These are phyloP conservation scores for Chrysogorgia sp. DNA, from an alignment of 92 coral and sea anemone genomes.

Conservation along the genomic window DNA sequence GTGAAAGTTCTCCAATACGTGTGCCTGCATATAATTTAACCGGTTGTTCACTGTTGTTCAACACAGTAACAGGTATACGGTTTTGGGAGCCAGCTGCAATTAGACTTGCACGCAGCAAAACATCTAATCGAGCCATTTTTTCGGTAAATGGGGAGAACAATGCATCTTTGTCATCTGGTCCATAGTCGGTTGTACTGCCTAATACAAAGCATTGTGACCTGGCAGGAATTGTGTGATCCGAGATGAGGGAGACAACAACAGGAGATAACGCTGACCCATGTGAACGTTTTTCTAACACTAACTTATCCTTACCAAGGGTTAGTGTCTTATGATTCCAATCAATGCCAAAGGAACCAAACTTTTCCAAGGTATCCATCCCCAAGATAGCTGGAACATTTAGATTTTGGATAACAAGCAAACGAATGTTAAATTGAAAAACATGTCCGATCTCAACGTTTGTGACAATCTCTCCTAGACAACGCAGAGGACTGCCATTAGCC, in stretches of 20 bases:
- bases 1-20: constrained; percentile 52
- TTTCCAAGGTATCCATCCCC: constrained; percentile 37
- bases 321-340: constrained; percentile 13
- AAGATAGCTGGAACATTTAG: constrained; percentile 38
- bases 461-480: constrained; percentile 23
- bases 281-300: constrained; percentile 3
- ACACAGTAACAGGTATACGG: constrained; percentile 16
- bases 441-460: constrained; percentile 50
- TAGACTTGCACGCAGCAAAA: constrained; percentile 16
- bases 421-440: constrained; percentile 36
- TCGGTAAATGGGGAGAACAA: constrained; percentile 24
- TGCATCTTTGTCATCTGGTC: constrained; percentile 21
- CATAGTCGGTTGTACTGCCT: constrained; percentile 1
- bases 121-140: constrained; percentile 32
- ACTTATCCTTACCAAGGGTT: neutral
- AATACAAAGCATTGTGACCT: too few relatives aligned
- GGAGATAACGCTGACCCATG: constrained; percentile 27
- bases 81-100: neutral
- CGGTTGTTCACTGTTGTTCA: constrained; percentile 47
- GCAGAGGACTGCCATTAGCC: constrained; percentile 44
- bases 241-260: too few relatives aligned
- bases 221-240: too few relatives aligned
- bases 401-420: constrained; percentile 42
- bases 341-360: constrained; percentile 40
- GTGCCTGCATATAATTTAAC: constrained; percentile 49